Evolutionary conservation across 2,113 vertebrate genomes (phyloP).

Genomic region (Mola mola): DNA sequence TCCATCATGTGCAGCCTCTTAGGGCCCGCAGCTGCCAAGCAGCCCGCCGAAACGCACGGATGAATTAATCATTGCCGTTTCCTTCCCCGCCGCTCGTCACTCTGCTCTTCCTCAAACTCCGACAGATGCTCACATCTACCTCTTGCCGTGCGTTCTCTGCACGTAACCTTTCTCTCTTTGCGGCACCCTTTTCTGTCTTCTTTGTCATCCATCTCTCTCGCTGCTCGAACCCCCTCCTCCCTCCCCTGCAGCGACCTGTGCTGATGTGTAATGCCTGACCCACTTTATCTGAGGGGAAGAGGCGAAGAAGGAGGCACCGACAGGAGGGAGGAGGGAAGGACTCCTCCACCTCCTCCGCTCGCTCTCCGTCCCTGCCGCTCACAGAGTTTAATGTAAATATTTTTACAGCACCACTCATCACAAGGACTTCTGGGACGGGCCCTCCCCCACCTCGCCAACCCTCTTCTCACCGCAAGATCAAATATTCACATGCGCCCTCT

Average conservation of each 20-base stretch:
- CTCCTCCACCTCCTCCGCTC: conserved; percentile 11
- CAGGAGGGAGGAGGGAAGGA: conserved; percentile 18
- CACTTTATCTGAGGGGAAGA: conserved; percentile 65
- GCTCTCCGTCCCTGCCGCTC: conserved; percentile 1
- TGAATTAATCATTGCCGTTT: conserved; percentile 62
- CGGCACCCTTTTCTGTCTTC: conserved; percentile 26
- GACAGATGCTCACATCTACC: not conserved
- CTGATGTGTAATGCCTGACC: conserved; percentile 71
- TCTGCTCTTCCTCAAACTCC: not conserved
- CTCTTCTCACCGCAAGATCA: conserved; percentile 42
- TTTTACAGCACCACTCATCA: conserved; percentile 67
- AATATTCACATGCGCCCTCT: conserved; percentile 63
- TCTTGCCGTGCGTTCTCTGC: no score
- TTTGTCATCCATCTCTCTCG: conserved; percentile 23
- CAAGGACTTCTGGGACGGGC: conserved; percentile 53
- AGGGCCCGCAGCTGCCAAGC: no score
- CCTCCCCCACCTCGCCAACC: conserved; percentile 1
- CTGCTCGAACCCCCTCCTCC: conserved; percentile 29
- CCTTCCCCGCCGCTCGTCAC: conserved; percentile 18
- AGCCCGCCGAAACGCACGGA: no score
- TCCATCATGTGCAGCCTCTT: no score
- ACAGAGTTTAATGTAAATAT: conserved; percentile 72
- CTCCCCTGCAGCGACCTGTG: conserved; percentile 26
- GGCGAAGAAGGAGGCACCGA: conserved; percentile 15
- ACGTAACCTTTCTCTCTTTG: conserved; percentile 5